These are phyloP conservation scores for Ernsta delagoae DNA, from an alignment of 2,888 invertebrate species.

Conservation along the genomic window DNA sequence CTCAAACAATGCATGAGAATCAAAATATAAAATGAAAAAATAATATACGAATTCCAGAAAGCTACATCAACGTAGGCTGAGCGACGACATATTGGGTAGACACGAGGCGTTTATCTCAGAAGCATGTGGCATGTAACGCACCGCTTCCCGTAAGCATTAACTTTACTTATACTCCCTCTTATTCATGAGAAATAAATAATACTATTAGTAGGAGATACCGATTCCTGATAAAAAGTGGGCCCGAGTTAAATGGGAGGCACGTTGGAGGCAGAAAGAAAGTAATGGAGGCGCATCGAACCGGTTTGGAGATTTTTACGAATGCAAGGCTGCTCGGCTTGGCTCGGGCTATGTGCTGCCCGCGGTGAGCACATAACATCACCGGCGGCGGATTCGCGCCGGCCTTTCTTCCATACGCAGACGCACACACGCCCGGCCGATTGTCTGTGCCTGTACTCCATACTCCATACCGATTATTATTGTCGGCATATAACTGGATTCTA, in stretches of 20 bases:
- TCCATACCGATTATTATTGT: slow-evolving; percentile 67
- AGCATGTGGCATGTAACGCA: slow-evolving; percentile 76
- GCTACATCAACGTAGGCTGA: slow-evolving; percentile 26
- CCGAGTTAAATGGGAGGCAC: slow-evolving; percentile 84
- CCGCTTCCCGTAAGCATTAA: slow-evolving; percentile 80
- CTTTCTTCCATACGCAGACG: slow-evolving; percentile 70
- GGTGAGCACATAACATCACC: slow-evolving; percentile 77
- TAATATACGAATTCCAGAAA: slow-evolving; percentile 32
- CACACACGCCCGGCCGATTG: slow-evolving; percentile 51
- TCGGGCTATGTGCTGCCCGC: slow-evolving; percentile 73
- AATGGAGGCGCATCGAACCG: slow-evolving; percentile 84
- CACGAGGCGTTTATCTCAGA: slow-evolving; percentile 71
- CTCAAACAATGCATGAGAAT: slow-evolving; percentile 29
- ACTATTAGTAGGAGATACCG: slow-evolving; percentile 84
- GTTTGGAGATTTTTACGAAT: slow-evolving; percentile 85
- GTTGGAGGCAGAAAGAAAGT: slow-evolving; percentile 84
- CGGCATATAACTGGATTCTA: slow-evolving; percentile 72
- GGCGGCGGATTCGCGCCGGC: slow-evolving; percentile 78
- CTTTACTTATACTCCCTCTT: slow-evolving; percentile 81
- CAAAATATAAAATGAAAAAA: slow-evolving; percentile 30
- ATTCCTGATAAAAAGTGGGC: slow-evolving; percentile 85
- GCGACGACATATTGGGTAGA: slow-evolving; percentile 50
- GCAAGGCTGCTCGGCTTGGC: slow-evolving; percentile 77
- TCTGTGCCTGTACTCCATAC: slow-evolving; percentile 52
- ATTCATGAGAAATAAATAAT: slow-evolving; percentile 85